Base-by-base conservation (phyloP, 2,797 vertebrate genomes). In the Paramormyrops hopkinsi region DNA sequence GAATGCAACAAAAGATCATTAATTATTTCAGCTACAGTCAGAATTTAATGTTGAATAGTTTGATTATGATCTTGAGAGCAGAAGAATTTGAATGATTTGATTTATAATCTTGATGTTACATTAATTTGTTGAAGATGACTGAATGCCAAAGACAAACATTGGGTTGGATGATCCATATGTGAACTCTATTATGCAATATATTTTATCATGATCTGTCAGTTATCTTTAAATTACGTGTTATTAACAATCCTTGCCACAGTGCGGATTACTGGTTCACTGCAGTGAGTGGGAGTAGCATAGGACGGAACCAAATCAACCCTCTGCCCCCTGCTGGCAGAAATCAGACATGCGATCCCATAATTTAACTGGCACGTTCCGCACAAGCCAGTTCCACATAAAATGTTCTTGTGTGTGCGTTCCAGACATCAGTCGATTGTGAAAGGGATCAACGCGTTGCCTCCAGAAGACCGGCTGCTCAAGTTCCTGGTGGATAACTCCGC, bases 401-500 rank as follows among this genome's bases (percentile, higher is more conserved):
- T 48, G 17, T 25, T 41, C 17, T n/a, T 17, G 50, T 44, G 46
- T 44, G 17, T 90, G 90, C 83, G 11, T 88, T 89, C 0, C 93
- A 97, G 97, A 88, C 96, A 96, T 86, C 96, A 94, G 92, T 97
- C 97, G 0, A 90, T 95, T 90, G 96, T 97, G 92, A 97, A 96
- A 92, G 97, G 96, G 29, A 93, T 95, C 88, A 95, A 92, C 0
- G 96, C 96, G 2, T 94, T 97, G 48, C 97, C 97, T 0, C 96
- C 95, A 0, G 95, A 96, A 90, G 97, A 97, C 90, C 94, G 95
- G 73, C 95, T 97, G 14, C 92, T 97, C 73, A 97, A 97, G 93
- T 97, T 97, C 94, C 93, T 97, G 91, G 96, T 97, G 93, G 96
- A 97, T 91, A 96, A 95, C 90, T 96, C 96, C 0, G 93, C 94